Conservation (phyloP, 2,113 vertebrate genomes). For the Oreotrochilus melanogaster region DNA sequence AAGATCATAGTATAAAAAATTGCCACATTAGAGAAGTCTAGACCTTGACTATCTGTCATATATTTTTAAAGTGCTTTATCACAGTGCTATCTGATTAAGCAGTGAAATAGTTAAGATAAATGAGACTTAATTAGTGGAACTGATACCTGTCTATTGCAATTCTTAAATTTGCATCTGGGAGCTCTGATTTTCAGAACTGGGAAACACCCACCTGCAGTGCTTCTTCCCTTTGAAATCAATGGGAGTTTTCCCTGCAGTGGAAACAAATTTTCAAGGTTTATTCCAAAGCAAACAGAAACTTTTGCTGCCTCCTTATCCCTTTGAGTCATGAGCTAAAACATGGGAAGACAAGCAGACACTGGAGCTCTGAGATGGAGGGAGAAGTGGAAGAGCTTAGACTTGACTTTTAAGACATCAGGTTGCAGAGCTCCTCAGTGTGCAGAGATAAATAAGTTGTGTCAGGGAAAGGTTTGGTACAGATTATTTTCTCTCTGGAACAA, state of each 20-base stretch:
- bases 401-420: not conserved
- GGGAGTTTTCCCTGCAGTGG: slow-evolving; percentile 1
- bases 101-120: slow-evolving; percentile 70
- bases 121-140: slow-evolving; percentile 57
- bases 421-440: not conserved
- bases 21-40: slow-evolving; percentile 66
- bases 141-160: slow-evolving; percentile 47
- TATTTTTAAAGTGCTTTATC: slow-evolving; percentile 57
- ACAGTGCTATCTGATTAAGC: slow-evolving; percentile 52
- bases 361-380: not conserved
- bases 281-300: not conserved
- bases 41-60: slow-evolving; percentile 69
- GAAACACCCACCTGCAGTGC: not conserved
- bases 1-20: slow-evolving; percentile 62
- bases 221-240: slow-evolving; percentile 24
- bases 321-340: not conserved
- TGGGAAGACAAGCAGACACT: not conserved
- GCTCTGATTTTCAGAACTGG: slow-evolving; percentile 24
- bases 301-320: not conserved
- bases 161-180: slow-evolving; percentile 19
- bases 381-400: not conserved
- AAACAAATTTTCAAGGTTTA: not conserved
- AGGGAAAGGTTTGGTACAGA: not conserved
- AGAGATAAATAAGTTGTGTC: not conserved
- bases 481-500: not conserved